Conservation (phyloP, 1,140 invertebrate genomes). For the Drosophila varians region DNA sequence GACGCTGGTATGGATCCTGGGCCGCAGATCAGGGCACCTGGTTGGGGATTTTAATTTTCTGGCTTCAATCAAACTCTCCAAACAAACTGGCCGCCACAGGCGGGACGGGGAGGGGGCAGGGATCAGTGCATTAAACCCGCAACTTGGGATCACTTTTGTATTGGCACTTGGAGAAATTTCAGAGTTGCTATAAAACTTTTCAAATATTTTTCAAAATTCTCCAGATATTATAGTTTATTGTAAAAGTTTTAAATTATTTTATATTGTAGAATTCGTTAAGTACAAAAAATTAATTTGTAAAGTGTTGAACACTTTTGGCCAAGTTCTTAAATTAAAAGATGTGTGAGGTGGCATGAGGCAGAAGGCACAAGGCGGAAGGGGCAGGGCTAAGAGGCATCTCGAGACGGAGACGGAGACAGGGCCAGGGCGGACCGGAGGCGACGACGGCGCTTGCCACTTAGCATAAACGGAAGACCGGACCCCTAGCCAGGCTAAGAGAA, state of each 20-base stretch:
- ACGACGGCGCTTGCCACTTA: constrained; percentile 76
- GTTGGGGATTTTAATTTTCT: constrained; percentile 71
- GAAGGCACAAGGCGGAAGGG: neutral
- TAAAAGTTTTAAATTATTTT: neutral
- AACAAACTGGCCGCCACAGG: constrained; percentile 14
- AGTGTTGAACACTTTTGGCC: neutral
- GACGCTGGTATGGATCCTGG: neutral
- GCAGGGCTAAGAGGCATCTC: neutral
- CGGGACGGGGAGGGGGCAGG: neutral
- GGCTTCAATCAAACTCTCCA: constrained; percentile 68
- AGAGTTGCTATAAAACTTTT: neutral
- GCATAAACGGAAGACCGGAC: constrained; percentile 63
- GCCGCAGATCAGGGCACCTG: constrained; percentile 1
- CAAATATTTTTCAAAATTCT: neutral
- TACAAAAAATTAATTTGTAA: no score
- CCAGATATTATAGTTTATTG: neutral
- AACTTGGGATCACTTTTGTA: constrained; percentile 27
- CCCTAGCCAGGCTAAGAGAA: neutral
- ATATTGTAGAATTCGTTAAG: no score
- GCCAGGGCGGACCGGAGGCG: constrained; percentile 8
- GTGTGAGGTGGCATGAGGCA: neutral
- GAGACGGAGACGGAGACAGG: neutral
- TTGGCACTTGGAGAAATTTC: neutral
- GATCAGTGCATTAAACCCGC: constrained; percentile 43
- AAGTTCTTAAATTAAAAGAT: neutral